Evolutionary conservation across 2,797 vertebrate genomes (phyloP).

Genomic region (Phoxinus dragarum): DNA sequence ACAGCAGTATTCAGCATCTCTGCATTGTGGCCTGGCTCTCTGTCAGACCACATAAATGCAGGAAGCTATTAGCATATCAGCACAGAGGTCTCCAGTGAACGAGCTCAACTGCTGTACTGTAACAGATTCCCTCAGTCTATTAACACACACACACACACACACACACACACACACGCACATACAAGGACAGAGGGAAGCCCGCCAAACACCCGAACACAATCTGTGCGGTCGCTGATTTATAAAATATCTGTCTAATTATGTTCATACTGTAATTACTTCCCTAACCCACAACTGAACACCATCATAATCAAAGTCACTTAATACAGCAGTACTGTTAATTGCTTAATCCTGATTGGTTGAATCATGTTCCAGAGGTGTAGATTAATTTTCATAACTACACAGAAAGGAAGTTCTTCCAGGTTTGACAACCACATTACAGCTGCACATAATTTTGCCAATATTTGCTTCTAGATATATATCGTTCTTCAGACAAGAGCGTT

Average conservation of each 20-base stretch:
- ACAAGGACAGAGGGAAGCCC: not conserved
- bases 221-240: not conserved
- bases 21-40: slow-evolving; percentile 39
- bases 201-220: slow-evolving; percentile 3
- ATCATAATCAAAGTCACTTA: not conserved
- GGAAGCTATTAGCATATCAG: slow-evolving; percentile 57
- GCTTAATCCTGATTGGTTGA: slow-evolving; percentile 1
- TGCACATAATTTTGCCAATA: not conserved
- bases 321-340: not conserved
- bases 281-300: not conserved
- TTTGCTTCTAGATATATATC: not conserved
- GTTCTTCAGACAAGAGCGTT: not conserved
- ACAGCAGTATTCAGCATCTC: slow-evolving; percentile 28
- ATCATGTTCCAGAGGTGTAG: not conserved
- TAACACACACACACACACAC: not conserved
- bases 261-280: slow-evolving; percentile 10
- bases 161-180: not conserved
- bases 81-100: slow-evolving; percentile 45
- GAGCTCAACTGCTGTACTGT: slow-evolving; percentile 39
- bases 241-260: not conserved
- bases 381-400: not conserved
- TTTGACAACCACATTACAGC: slow-evolving; percentile 18
- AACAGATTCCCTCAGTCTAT: slow-evolving; percentile 22
- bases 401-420: not conserved
- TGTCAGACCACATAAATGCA: slow-evolving; percentile 49